A percentile compares a stretch with the other conserved stretches of the same genome.
phyloP scores from a whole-genome alignment of 2,113 vertebrate species.

The Cnemophilus loriae region DNA sequence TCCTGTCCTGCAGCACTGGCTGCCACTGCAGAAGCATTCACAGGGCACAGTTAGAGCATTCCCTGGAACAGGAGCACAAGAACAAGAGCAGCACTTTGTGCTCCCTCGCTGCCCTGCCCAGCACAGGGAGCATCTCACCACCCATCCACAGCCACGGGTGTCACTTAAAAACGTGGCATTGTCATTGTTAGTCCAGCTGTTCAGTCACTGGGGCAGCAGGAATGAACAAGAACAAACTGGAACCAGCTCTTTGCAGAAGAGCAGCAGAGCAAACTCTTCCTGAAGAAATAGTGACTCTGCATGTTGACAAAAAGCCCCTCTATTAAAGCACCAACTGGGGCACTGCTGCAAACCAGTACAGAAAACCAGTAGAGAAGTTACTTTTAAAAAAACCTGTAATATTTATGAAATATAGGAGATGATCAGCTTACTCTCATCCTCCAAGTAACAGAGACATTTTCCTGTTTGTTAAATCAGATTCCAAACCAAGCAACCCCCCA shows the following conservation, averaged over 20 bases:
- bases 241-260: neutral
- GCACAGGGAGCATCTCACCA: neutral
- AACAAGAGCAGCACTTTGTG: conserved; percentile 15
- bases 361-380: neutral
- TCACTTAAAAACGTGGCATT: neutral
- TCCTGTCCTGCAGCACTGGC: neutral
- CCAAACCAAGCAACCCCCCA: neutral
- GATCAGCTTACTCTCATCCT: neutral
- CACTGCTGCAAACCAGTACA: neutral
- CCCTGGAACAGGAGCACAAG: neutral
- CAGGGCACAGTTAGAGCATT: neutral
- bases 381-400: neutral
- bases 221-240: conserved; percentile 7
- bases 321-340: neutral
- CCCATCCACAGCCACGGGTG: neutral
- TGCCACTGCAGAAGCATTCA: neutral
- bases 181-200: conserved; percentile 8
- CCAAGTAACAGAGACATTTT: neutral
- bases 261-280: neutral
- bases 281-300: neutral
- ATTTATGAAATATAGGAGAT: neutral
- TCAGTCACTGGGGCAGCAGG: neutral
- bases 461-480: neutral
- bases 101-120: neutral
- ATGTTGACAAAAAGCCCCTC: neutral